Evolutionary conservation across 2,888 invertebrate species (phyloP).

Genomic region (Coronaproctus castanopsis): DNA sequence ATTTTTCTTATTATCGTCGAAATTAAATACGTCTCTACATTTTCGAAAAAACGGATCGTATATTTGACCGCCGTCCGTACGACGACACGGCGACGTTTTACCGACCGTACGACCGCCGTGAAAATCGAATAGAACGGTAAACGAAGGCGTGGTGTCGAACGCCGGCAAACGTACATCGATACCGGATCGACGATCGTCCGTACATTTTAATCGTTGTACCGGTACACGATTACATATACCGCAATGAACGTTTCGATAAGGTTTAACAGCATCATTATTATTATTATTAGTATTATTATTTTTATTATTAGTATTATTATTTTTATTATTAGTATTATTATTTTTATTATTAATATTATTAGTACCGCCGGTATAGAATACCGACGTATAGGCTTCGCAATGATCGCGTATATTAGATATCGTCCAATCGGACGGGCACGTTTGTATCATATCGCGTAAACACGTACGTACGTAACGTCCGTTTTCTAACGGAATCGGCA

Average conservation of each 20-base stretch:
- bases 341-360: too few relatives aligned
- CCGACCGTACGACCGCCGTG: slow-evolving; percentile 23
- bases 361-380: slow-evolving; percentile 24
- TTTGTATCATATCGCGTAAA: slow-evolving; percentile 23
- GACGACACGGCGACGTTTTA: slow-evolving; percentile 21
- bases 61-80: slow-evolving; percentile 22
- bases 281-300: too few relatives aligned
- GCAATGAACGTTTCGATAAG: slow-evolving; percentile 30
- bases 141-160: slow-evolving; percentile 25
- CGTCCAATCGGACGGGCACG: slow-evolving; percentile 27
- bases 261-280: slow-evolving; percentile 23
- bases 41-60: slow-evolving; percentile 30
- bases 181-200: neutral
- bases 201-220: slow-evolving; percentile 22
- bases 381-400: slow-evolving; percentile 28
- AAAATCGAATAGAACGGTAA: slow-evolving; percentile 28
- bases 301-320: too few relatives aligned
- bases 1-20: neutral
- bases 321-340: too few relatives aligned
- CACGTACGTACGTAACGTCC: slow-evolving; percentile 26
- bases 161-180: neutral
- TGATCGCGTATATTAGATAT: slow-evolving; percentile 24
- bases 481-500: slow-evolving; percentile 20
- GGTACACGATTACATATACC: slow-evolving; percentile 28
- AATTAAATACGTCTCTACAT: slow-evolving; percentile 26